Conservation (phyloP, 2,888 invertebrate genomes). For the Fissipunctia ypsillon region DNA sequence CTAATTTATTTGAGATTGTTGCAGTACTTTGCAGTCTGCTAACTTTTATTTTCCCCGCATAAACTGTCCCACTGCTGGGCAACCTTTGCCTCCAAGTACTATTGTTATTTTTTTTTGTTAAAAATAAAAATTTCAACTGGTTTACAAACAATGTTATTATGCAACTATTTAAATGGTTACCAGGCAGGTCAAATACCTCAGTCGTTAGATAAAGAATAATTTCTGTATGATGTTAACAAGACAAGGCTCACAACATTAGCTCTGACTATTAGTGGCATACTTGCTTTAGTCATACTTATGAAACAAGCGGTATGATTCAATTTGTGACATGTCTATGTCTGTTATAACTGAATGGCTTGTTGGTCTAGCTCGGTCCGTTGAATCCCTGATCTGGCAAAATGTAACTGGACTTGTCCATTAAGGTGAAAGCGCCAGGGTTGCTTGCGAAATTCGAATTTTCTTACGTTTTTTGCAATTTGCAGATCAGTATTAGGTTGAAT, state of each 20-base stretch:
- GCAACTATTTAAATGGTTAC: not conserved
- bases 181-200: conserved; percentile 24
- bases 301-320: conserved; percentile 23
- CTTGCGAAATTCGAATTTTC: too few relatives aligned
- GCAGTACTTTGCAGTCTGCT: not conserved
- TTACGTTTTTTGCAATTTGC: too few relatives aligned
- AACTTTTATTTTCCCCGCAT: not conserved
- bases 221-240: conserved; percentile 33
- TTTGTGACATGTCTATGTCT: not conserved
- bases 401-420: not conserved
- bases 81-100: not conserved
- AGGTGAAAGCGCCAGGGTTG: too few relatives aligned
- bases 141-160: not conserved
- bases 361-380: not conserved
- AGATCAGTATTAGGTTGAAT: too few relatives aligned
- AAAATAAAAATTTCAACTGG: not conserved
- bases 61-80: too few relatives aligned
- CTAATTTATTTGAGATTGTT: not conserved
- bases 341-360: not conserved
- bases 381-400: not conserved
- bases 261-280: conserved; percentile 6
- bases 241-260: conserved; percentile 9
- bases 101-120: not conserved
- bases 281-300: conserved; percentile 21
- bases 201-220: conserved; percentile 8